Evolutionary conservation across 2,797 vertebrate species (phyloP), one percentile per base, ranked within the genome.

Genomic region (Cossypha caffra): DNA sequence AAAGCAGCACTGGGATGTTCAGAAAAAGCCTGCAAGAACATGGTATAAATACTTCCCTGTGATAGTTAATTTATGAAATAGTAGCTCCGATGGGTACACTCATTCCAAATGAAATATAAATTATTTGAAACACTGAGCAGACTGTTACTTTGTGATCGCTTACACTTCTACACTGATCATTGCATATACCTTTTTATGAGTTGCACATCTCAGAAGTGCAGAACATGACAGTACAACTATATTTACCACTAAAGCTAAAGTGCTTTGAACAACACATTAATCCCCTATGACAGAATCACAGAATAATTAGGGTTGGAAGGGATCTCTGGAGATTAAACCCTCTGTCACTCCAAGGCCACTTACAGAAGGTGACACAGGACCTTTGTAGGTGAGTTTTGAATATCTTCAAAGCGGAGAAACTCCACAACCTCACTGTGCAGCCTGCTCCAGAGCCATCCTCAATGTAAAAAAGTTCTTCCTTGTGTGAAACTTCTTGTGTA

Each of bases 331-430:
- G 33, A 59, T 59, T 45, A 52, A 63, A 1, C 24, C 16, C 11
- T 64, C 24, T 33, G 14, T 20, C 45, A 45, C 0, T 0, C 8
- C 10, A 66, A 14, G 17, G 33, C 23, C 20, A 33, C 29, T 12
- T 21, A 47, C 8, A 40, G 29, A 51, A 59, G 14, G 25, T 66
- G 28, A 67, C 52, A 52, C 17, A 52, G 11, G 29, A 59, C 40
- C 11, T 73, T 35, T 43, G 38, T 29, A 66, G 33, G 16, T 45
- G 45, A 11, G 25, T 38, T 66, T 73, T 52, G 29, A 33, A 11
- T 38, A 14, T 33, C 29, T 38, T 16, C 67, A 45, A 16, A 25
- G 24, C 20, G 14, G 3, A 19, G 29, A 73, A 37, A 73, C 25
- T 40, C 17, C n/a, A 80, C 33, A 35, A 23, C 10, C 21, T 66